These are phyloP conservation scores for Dissostichus mawsoni DNA, from an alignment of 2,113 vertebrate species.

Conservation along the genomic window DNA sequence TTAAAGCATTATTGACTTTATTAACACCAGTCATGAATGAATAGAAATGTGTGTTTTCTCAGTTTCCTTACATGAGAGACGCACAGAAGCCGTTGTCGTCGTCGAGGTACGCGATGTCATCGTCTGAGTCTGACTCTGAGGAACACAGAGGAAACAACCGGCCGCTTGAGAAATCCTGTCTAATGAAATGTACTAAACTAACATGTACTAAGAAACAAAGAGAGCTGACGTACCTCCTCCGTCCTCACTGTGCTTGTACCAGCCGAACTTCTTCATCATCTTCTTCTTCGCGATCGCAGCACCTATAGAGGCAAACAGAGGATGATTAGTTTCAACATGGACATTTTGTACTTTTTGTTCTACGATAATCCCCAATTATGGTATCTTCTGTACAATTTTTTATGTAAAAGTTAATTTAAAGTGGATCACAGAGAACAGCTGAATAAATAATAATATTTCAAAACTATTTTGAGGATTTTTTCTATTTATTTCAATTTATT, in stretches of 20 bases:
- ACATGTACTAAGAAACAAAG: too few relatives aligned
- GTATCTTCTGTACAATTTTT: too few relatives aligned
- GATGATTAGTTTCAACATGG: neutral
- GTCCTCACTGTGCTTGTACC: constrained; percentile 86
- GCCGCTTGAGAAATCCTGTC: constrained; percentile 9
- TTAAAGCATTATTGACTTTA: neutral
- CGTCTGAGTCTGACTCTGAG: constrained; percentile 84
- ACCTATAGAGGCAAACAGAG: constrained; percentile 47
- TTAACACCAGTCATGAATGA: neutral
- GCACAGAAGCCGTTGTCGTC: constrained; percentile 84
- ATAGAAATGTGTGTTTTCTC: neutral
- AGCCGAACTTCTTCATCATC: constrained; percentile 88
- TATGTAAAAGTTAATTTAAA: too few relatives aligned
- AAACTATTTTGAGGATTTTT: too few relatives aligned
- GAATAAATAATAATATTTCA: too few relatives aligned
- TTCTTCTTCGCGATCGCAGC: constrained; percentile 87
- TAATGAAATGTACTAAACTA: too few relatives aligned
- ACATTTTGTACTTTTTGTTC: too few relatives aligned
- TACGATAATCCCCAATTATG: too few relatives aligned
- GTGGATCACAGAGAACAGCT: too few relatives aligned
- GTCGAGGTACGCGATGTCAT: constrained; percentile 84
- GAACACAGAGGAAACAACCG: neutral
- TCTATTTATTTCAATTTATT: too few relatives aligned
- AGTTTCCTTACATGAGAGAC: constrained; percentile 78
- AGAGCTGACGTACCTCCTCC: constrained; percentile 70